Conservation (phyloP, 2,113 vertebrate species). For the Microtus pennsylvanicus region DNA sequence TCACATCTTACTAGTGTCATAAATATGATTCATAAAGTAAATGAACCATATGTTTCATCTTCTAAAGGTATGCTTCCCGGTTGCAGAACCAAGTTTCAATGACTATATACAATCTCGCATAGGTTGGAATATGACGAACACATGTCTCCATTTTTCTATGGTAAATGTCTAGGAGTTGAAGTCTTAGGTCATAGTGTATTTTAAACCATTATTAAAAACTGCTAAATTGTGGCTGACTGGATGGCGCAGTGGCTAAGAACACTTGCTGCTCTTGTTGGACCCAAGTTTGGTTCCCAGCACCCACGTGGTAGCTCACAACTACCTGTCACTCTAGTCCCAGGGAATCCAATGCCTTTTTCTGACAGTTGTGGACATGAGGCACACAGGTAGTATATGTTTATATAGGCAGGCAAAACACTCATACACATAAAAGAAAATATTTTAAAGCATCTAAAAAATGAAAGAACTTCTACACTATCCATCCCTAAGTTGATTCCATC, state of each 20-base stretch:
- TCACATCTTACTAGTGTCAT: neutral
- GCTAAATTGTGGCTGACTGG: neutral
- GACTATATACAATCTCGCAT: neutral
- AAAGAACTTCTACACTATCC: neutral
- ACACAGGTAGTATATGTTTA: neutral
- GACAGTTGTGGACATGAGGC: neutral
- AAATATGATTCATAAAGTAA: neutral
- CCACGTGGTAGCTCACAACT: neutral
- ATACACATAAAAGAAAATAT: neutral
- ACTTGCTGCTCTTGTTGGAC: neutral
- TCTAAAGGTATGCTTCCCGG: neutral
- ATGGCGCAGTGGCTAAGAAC: neutral
- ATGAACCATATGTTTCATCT: neutral
- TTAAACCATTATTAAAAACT: neutral
- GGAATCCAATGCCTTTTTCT: neutral
- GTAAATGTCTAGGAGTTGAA: neutral
- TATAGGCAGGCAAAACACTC: neutral
- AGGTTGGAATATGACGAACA: neutral
- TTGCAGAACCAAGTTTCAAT: neutral
- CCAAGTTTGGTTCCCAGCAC: neutral
- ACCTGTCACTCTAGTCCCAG: neutral
- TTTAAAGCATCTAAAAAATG: neutral
- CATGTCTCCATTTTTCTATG: neutral
- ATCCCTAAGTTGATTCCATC: neutral
- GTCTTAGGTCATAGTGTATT: neutral